Base-by-base conservation (phyloP, 2,888 invertebrate genomes). In the Saturnia japonica region DNA sequence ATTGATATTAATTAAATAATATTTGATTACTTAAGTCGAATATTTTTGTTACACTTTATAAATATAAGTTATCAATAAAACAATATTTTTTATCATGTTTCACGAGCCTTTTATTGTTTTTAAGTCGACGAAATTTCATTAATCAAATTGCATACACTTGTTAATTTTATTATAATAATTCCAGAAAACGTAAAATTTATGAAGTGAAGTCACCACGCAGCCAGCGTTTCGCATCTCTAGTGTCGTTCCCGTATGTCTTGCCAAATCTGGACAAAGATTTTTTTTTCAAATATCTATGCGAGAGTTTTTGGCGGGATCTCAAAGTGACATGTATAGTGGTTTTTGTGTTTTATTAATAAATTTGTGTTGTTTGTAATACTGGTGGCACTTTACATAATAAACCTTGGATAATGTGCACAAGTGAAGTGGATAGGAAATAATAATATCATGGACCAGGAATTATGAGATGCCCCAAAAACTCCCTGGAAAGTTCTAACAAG, bases 211-310 rank as follows among this genome's bases (percentile, higher is more conserved):
- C 95, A 45, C 95, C 95, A 66, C 96, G 94, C 67, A 97, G 88
- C 96, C 96, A 96, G 74, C 96, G 90, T 84, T 97, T 97, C 0
- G 96, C 97, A 82, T 97, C 95, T 78, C 95, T 92, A 0, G 97
- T 96, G 80, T 96, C 96, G 77, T 95, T 96, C 34, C 96, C 97
- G 84, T 95, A 97, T 0, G 97, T 97, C 84, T 96, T 96, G 11
- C 97, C 97, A 88, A 95, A 96, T 82, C 96, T 96, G 81, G 34
- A 91, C 84, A 68, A 19, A 72, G 19, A 60, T 22, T 6, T 68
- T 62, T 66, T 42, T n/a, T 28, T 43, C 47, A 28, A 40, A 66
- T 16, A 19, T 47, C 47, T 69, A 19, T 4, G 22, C n/a, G n/a
- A n/a, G n/a, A n/a, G n/a, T n/a, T n/a, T n/a, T n/a, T n/a, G n/a